Evolutionary conservation across 2,797 vertebrate genomes (phyloP), one percentile per base, ranked within the genome.

Genomic region (Lophotriccus pileatus): DNA sequence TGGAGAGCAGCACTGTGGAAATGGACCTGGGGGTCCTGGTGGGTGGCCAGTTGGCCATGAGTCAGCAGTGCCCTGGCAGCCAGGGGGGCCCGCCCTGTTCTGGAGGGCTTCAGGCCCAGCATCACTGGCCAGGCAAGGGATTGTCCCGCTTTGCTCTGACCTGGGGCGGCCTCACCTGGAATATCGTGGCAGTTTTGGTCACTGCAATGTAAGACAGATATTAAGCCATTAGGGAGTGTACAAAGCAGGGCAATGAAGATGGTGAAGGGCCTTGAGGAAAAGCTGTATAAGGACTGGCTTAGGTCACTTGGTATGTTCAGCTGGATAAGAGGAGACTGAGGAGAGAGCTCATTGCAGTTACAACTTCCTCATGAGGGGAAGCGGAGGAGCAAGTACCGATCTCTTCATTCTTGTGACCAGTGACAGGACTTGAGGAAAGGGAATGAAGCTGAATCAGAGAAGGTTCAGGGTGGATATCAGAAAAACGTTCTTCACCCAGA

Each of bases 41-140:
- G 1, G 1, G 9, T 59, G 46, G 24, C 0, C 1, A 60, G 11
- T 18, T 39, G 55, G 10, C 30, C 8, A 3, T 5, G 52, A 46
- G 24, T 6, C 76, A 73, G 44, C 44, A 80, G 52, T 43, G 62
- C 12, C 70, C 37, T 44, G 52, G 67, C 58, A 80, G 46, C 39
- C 60, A 74, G 32, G 60, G 46, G 28, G 44, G 60, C 36, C 60
- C 59, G 28, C 37, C 14, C 20, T 52, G 60, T 30, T 37, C 60
- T 73, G 37, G 44, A 17, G 14, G 16, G 10, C 50, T 43, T 11
- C 43, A 63, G 49, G 49, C 22, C 8, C 9, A 49, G 41, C 49
- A 70, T 19, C 0, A 0, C 14, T 36, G 58, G 32, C 36, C 0
- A 0, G 44, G 23, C 4, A 28, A 15, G n/a, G 44, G 37, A 66